These are phyloP conservation scores for Gadopsis marmoratus DNA, from an alignment of 2,797 vertebrate species.

Conservation along the genomic window DNA sequence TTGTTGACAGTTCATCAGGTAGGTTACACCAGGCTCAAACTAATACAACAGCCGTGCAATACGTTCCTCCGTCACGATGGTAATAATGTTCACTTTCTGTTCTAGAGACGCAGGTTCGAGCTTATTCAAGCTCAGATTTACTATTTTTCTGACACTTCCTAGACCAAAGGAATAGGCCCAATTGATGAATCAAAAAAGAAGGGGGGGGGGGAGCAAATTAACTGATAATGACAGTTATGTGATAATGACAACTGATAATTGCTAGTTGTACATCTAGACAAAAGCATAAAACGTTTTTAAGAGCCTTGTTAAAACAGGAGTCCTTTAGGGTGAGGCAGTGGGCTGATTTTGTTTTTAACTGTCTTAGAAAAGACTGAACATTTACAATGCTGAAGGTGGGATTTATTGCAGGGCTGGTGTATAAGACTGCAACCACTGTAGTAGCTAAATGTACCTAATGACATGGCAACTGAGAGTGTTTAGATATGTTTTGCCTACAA, in stretches of 20 bases:
- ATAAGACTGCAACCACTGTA: neutral
- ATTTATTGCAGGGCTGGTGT: neutral
- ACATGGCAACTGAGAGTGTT: neutral
- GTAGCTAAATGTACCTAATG: neutral
- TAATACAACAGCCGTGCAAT: neutral
- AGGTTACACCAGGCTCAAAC: neutral
- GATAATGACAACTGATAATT: too few relatives aligned
- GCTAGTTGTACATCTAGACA: neutral
- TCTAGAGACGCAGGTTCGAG: neutral
- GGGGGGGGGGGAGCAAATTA: neutral
- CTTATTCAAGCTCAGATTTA: neutral
- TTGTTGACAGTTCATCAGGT: conserved; percentile 1
- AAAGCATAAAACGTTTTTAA: neutral
- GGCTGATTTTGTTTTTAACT: neutral
- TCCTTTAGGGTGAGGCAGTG: neutral
- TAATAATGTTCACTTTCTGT: neutral
- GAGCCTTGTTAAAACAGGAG: neutral
- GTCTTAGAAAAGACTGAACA: neutral
- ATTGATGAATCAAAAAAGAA: neutral
- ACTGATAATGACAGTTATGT: neutral
- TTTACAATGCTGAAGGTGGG: neutral
- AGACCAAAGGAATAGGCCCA: neutral
- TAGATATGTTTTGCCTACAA: too few relatives aligned
- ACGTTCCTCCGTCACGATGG: neutral
- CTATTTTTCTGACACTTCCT: neutral